Evolutionary conservation across 1,140 invertebrate genomes (phyloP), one percentile per base, ranked within the genome.

Genomic region (Ctenoplectra terminalis): DNA sequence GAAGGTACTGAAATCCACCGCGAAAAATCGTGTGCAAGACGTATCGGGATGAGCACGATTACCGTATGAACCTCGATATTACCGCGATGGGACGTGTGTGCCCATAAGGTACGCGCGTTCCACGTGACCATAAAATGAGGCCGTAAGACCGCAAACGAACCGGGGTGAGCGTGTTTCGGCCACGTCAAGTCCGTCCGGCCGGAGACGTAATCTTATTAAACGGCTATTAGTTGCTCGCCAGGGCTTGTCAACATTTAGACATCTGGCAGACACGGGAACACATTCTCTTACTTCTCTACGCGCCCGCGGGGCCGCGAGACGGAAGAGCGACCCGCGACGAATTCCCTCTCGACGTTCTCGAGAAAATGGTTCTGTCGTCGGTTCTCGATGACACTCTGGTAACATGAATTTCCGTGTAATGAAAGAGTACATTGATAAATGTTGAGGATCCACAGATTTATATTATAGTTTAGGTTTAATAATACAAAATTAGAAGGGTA

Each of bases 171-270:
- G 86, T 90, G 89, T 92, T 92, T 90, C 90, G 91, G 89, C 87
- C 90, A 91, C 89, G 92, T 93, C 92, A 91, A 89, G 87, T 90
- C 87, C 85, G 90, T 91, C 88, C 90, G 74, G 81, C 83, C 83
- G 86, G 87, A 91, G 91, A 93, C 92, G 90, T 92, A 92, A 93
- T 92, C 92, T 92, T 92, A 93, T 93, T 93, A 93, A 93, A 93
- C 91, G 92, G 91, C 90, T 93, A 93, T 92, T 93, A 92, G 91
- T 90, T 91, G 90, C 89, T 91, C 91, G 92, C 83, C 90, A 87
- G 88, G 89, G 87, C 92, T 92, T 92, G 91, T 93, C 92, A 92
- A 92, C 92, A 92, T 93, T 93, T 92, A 91, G 92, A 93, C 92
- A 92, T 92, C 92, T 91, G 90, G 88, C 91, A 92, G 92, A 93